A percentile compares a stretch with the other conserved stretches of the same genome.
These are phyloP conservation scores for Miltochrista miniata DNA, from an alignment of 2,888 invertebrate species.

Conservation along the genomic window DNA sequence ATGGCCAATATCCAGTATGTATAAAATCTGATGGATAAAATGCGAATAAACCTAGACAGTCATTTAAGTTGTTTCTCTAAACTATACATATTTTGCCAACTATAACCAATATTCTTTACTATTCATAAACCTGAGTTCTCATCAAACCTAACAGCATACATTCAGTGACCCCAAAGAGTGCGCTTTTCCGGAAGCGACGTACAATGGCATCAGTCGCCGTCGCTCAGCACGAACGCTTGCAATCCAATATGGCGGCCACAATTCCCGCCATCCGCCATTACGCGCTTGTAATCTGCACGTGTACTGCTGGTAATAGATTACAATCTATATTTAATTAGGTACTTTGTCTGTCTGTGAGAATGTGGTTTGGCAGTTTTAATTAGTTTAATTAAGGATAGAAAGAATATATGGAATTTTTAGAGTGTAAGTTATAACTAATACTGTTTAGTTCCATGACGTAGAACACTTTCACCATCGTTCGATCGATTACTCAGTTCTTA, in stretches of 20 bases:
- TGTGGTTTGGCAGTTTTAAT: background rate
- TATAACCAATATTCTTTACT: no score
- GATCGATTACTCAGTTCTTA: no score
- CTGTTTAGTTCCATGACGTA: no score
- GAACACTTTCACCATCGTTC: no score
- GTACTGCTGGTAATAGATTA: conserved; percentile 15
- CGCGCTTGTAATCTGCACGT: conserved; percentile 23
- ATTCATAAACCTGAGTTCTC: conserved; percentile 4
- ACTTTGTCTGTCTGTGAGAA: conserved; percentile 25
- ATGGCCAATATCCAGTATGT: no score
- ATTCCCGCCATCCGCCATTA: conserved; percentile 44
- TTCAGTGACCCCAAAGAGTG: conserved; percentile 66
- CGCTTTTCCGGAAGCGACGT: conserved; percentile 72
- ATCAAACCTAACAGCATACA: conserved; percentile 27
- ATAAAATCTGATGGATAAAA: no score
- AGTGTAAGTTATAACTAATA: no score
- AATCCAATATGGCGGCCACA: conserved; percentile 53
- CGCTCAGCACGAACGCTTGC: conserved; percentile 28
- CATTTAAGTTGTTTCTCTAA: no score
- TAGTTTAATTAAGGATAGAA: background rate
- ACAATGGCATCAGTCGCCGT: conserved; percentile 53
- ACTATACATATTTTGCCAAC: no score
- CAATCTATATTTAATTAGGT: conserved; percentile 14
- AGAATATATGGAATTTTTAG: background rate
- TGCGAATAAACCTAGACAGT: no score